Percentiles rank a stretch among this genome's conserved stretches.
phyloP scores from a whole-genome alignment of 2,888 invertebrate species.

The Pyralis farinalis region DNA sequence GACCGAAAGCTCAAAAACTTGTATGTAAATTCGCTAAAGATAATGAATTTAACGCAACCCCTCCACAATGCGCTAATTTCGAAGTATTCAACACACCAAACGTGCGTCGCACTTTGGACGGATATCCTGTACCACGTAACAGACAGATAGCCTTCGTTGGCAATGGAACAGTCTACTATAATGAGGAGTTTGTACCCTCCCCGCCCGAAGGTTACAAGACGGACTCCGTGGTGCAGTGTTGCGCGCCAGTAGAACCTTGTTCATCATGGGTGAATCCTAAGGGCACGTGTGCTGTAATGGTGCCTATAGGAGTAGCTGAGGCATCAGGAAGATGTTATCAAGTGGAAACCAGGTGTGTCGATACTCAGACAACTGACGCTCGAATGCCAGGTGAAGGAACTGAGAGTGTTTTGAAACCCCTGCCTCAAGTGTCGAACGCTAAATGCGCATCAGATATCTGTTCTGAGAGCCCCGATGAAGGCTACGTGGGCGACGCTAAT shows the following conservation, averaged over 20 bases:
- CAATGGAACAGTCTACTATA: slow-evolving; percentile 69
- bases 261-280: slow-evolving; percentile 71
- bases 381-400: slow-evolving; percentile 62
- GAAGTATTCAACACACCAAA: slow-evolving; percentile 73
- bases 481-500: slow-evolving; percentile 90
- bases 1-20: slow-evolving; percentile 79
- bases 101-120: slow-evolving; percentile 89
- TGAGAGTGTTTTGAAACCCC: slow-evolving; percentile 61
- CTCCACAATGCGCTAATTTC: slow-evolving; percentile 60
- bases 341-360: slow-evolving; percentile 81
- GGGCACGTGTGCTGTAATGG: slow-evolving; percentile 77
- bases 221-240: slow-evolving; percentile 74
- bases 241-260: slow-evolving; percentile 65
- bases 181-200: slow-evolving; percentile 83
- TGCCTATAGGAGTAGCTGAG: slow-evolving; percentile 65
- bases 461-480: slow-evolving; percentile 93
- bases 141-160: slow-evolving; percentile 74
- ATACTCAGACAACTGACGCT: slow-evolving; percentile 81
- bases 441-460: slow-evolving; percentile 76
- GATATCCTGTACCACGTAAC: slow-evolving; percentile 85
- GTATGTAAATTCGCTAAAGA: slow-evolving; percentile 75
- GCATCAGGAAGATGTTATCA: slow-evolving; percentile 74
- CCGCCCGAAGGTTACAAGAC: slow-evolving; percentile 87
- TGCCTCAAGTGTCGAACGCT: slow-evolving; percentile 68
- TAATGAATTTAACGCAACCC: slow-evolving; percentile 65